phyloP scores from a whole-genome alignment of 2,888 invertebrate species.

The Scrobipalpa costella region DNA sequence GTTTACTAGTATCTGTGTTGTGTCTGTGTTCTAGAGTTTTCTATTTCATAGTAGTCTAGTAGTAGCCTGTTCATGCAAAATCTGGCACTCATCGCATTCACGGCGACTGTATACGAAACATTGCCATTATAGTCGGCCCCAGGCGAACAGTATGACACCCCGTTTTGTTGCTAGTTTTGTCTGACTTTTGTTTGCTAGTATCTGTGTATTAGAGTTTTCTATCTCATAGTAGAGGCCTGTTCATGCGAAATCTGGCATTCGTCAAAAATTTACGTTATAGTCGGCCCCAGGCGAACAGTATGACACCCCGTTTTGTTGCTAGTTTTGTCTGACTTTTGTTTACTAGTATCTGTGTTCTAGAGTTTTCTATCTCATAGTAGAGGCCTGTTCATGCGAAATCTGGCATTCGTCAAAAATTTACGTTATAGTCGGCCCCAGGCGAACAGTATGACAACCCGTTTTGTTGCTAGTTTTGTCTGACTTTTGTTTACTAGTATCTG shows the following conservation, averaged over 20 bases:
- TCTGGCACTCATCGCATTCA: slow-evolving; percentile 75
- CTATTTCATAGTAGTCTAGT: background rate
- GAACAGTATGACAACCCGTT: slow-evolving; percentile 41
- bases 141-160: slow-evolving; percentile 43
- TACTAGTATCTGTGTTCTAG: background rate
- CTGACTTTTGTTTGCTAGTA: background rate
- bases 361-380: background rate
- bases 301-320: slow-evolving; percentile 32
- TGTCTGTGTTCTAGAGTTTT: background rate
- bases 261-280: slow-evolving; percentile 76
- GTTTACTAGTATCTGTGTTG: background rate
- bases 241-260: slow-evolving; percentile 76
- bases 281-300: slow-evolving; percentile 48
- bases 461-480: slow-evolving; percentile 9
- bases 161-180: slow-evolving; percentile 21
- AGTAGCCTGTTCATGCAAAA: slow-evolving; percentile 69
- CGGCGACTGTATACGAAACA: slow-evolving; percentile 71
- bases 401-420: slow-evolving; percentile 77
- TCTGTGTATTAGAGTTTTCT: background rate
- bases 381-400: slow-evolving; percentile 72
- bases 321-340: background rate
- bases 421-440: slow-evolving; percentile 60
- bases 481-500: background rate
- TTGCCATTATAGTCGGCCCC: slow-evolving; percentile 68
- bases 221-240: slow-evolving; percentile 47